Evolutionary conservation across 2,113 vertebrate species (phyloP), one percentile per base, ranked within the genome.

Genomic region (Beaufortia kweichowensis): DNA sequence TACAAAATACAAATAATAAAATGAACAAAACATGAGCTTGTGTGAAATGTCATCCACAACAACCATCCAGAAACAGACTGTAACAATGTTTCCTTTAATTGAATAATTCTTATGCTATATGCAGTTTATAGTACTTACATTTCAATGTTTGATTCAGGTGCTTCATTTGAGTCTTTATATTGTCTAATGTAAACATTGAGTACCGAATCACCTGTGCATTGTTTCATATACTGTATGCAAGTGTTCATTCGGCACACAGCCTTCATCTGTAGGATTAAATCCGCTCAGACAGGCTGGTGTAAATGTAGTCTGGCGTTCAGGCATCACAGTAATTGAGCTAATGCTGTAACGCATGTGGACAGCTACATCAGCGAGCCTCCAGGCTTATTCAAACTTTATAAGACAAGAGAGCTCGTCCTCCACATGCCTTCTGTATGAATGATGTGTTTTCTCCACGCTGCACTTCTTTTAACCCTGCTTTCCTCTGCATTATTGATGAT

Each of bases 401-500:
- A 92, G 31, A 14, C 72, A 88, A 92, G 91, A 85, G 88, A 80
- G 87, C 87, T 17, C 62, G 83, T 89, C 48, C 84, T 78, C 88
- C 86, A 50, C 86, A 50, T 9, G 69, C 89, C 86, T 81, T 76
- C 87, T 89, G 81, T 84, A 88, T 91, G 92, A 95, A 94, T 91
- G 86, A 92, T 90, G 84, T 57, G 90, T 87, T 68, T 78, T 31
- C 87, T 90, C 82, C 88, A 85, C 86, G 79, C 0, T 93, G 94
- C 92, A 95, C 95, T 95, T 90, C 87, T 89, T 91, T 89, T 93
- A 93, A 96, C 95, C 94, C 92, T 90, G 91, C 86, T 92, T 95
- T 92, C 88, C 88, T 69, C 86, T 97, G 92, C 93, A 96, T 96
- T 93, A 96, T 97, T 93, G 82, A 96, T 93, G 90, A 92, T 84